Conservation (phyloP, 2,113 vertebrate genomes). For the Rousettus leschenaultii region DNA sequence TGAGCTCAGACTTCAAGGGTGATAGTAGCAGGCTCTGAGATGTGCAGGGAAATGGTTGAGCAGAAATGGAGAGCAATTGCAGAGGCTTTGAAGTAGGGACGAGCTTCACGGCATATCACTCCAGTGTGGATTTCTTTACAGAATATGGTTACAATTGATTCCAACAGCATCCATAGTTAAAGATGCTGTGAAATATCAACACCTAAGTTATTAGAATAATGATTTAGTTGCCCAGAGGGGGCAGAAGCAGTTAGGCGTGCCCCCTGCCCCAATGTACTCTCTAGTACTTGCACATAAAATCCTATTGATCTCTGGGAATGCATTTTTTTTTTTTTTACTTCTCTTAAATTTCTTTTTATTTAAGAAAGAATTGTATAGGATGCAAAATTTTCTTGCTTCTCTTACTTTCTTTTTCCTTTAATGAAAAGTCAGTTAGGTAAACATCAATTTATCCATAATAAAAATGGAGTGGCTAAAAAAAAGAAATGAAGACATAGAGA, state of each 20-base stretch:
- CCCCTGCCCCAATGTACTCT: fast-evolving
- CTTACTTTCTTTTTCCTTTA: background rate
- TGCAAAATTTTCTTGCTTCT: background rate
- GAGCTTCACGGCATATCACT: background rate
- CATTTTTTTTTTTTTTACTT: background rate
- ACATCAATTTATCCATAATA: background rate
- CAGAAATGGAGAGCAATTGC: background rate
- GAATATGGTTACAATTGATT: background rate
- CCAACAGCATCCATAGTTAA: background rate
- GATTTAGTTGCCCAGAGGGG: background rate
- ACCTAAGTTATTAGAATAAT: background rate
- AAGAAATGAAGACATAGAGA: background rate
- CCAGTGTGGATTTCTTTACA: background rate
- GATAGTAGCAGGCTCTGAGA: background rate
- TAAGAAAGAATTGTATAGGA: background rate
- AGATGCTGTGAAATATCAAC: background rate
- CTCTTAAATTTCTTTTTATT: background rate
- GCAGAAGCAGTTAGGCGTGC: background rate
- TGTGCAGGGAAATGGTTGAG: background rate
- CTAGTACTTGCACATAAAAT: background rate
- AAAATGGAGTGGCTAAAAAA: background rate
- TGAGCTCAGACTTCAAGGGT: background rate
- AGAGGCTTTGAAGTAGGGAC: background rate
- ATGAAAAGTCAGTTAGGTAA: background rate
- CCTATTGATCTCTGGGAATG: background rate